Evolutionary conservation across 2,888 invertebrate genomes (phyloP), one percentile per base, ranked within the genome.

Genomic region (Entomobrya proxima): DNA sequence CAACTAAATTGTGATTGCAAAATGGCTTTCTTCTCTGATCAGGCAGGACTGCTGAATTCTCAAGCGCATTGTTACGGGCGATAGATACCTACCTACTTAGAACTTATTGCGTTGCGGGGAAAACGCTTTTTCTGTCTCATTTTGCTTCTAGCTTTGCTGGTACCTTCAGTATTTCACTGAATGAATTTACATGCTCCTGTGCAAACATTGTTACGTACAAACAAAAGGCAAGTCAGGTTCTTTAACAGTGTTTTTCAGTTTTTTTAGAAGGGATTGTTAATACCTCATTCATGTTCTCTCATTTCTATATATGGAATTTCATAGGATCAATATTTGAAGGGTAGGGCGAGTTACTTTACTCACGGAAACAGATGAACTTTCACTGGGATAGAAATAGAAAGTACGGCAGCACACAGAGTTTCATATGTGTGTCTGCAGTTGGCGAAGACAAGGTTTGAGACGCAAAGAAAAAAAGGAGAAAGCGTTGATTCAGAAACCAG

Each of bases 251-350:
- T 35, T 37, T 37, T 64, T 2, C 3, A 18, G 1, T 58, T 18
- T 2, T 21, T 64, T 13, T n/a, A n/a, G n/a, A n/a, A n/a, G n/a
- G n/a, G n/a, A n/a, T n/a, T 67, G 27, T 67, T 44, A 24, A 9
- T 13, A 7, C 44, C 37, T 9, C 15, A 21, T 40, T 1, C n/a
- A 15, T 47, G n/a, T 9, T 13, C 47, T 47, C 15, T 47, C n/a
- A 47, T n/a, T 67, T 67, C 44, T 32, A 37, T 50, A 74, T 74
- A 50, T 30, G 18, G 21, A 37, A 21, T 35, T 35, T 30, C 11
- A 18, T 58, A 44, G 24, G 64, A 78, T 78, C 78, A 78, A 78
- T 78, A 78, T 50, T 64, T 24, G 50, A 78, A 67, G 67, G 78
- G 78, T 35, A 64, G 78, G 78, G 78, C 78, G 24, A 67, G n/a